Conservation (phyloP, 2,113 vertebrate genomes). For the Tympanuchus pallidicinctus region DNA sequence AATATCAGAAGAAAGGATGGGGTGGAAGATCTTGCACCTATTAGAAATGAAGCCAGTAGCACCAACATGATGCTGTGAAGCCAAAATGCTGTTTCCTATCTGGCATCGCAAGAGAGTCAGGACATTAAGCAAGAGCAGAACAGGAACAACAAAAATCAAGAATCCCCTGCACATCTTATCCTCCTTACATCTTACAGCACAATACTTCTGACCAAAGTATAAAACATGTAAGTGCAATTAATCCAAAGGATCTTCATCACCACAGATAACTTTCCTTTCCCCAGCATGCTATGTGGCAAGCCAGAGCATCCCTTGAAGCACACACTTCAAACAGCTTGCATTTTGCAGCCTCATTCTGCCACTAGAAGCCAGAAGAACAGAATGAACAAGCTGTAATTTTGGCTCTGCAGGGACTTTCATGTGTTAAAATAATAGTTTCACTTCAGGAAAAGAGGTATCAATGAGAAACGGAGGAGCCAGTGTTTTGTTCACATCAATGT, state of each 20-base stretch:
- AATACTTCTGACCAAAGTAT: neutral
- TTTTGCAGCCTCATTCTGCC: neutral
- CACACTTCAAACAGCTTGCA: neutral
- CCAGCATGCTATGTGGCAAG: neutral
- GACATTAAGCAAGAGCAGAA: neutral
- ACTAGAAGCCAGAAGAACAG: neutral
- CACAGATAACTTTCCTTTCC: neutral
- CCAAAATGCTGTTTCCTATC: neutral
- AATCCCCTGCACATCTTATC: neutral
- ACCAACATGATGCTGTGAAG: neutral
- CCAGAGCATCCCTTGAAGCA: neutral
- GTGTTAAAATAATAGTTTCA: neutral
- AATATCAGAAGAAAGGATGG: neutral
- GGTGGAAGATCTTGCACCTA: neutral
- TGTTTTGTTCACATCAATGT: neutral
- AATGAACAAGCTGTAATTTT: too few species aligned
- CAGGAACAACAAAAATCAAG: neutral
- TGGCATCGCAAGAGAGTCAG: neutral
- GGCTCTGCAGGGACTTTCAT: neutral
- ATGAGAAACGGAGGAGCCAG: neutral
- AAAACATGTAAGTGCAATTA: neutral
- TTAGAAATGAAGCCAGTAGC: neutral
- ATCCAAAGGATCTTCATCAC: accelerated
- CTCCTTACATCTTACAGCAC: neutral
- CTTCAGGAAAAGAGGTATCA: neutral